phyloP scores from a whole-genome alignment of 2,113 vertebrate genomes.

The Cyprinus carpio region DNA sequence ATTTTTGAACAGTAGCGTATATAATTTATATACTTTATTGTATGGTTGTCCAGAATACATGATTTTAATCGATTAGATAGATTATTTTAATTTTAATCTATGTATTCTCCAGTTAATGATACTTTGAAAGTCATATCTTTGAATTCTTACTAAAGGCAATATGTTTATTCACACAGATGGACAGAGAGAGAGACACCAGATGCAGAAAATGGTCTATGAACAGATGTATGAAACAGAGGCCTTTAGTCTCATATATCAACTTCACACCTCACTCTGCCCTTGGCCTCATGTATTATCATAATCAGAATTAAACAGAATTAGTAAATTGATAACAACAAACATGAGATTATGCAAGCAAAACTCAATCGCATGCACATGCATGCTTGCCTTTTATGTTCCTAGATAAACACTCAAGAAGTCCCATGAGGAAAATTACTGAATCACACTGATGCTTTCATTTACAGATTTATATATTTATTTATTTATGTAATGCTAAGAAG shows the following conservation, averaged over 20 bases:
- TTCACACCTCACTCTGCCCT: conserved; percentile 14
- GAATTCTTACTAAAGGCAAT: conserved; percentile 15
- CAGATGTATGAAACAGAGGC: conserved; percentile 23
- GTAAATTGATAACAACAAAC: conserved; percentile 9
- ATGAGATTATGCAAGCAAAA: conserved; percentile 27
- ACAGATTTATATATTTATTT: conserved; percentile 12
- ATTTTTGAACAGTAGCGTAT: neutral
- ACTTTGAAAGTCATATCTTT: conserved; percentile 14
- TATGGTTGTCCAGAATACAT: neutral
- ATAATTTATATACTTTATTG: neutral
- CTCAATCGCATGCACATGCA: neutral
- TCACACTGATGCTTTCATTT: conserved; percentile 19
- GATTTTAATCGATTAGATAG: neutral
- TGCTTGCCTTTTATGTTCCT: neutral
- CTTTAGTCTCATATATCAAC: conserved; percentile 25
- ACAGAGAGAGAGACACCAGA: conserved; percentile 9
- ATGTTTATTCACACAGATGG: conserved; percentile 22
- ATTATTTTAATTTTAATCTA: too few species aligned
- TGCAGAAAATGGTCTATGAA: conserved; percentile 21
- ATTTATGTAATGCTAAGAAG: conserved; percentile 30
- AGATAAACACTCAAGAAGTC: neutral
- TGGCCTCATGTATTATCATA: neutral
- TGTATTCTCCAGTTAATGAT: neutral
- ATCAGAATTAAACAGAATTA: conserved; percentile 40
- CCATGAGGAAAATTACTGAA: conserved; percentile 3